Evolutionary conservation across 2,113 vertebrate species (phyloP).

Genomic region (Panthera uncia): DNA sequence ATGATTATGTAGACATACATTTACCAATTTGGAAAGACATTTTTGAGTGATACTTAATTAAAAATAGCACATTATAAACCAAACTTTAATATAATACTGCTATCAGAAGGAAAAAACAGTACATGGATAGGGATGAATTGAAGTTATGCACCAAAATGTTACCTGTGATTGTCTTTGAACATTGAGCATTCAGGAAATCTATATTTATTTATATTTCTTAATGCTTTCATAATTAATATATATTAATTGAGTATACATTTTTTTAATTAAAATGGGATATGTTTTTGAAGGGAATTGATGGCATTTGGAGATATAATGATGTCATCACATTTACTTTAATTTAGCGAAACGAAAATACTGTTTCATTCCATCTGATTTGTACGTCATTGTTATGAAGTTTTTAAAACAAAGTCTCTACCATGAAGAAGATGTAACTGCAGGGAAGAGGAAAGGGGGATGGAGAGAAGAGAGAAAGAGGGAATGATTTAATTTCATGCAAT

Average conservation of each 20-base stretch:
- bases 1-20: background rate
- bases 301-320: background rate
- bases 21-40: constrained; percentile 14
- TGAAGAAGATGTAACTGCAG: background rate
- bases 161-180: background rate
- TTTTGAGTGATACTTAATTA: background rate
- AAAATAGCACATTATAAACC: background rate
- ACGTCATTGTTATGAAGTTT: background rate
- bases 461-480: background rate
- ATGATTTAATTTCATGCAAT: background rate
- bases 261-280: background rate
- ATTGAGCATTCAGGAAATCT: background rate
- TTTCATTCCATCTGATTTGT: constrained; percentile 13
- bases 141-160: background rate
- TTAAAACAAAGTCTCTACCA: background rate
- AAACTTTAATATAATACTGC: background rate
- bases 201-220: background rate
- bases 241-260: background rate
- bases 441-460: background rate
- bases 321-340: background rate
- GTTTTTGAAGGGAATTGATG: background rate
- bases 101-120: background rate
- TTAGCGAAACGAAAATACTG: background rate
- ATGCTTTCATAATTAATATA: background rate
- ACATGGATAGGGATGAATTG: background rate